These are phyloP conservation scores for Nettapus auritus DNA, from an alignment of 2,113 vertebrate genomes.

Conservation along the genomic window DNA sequence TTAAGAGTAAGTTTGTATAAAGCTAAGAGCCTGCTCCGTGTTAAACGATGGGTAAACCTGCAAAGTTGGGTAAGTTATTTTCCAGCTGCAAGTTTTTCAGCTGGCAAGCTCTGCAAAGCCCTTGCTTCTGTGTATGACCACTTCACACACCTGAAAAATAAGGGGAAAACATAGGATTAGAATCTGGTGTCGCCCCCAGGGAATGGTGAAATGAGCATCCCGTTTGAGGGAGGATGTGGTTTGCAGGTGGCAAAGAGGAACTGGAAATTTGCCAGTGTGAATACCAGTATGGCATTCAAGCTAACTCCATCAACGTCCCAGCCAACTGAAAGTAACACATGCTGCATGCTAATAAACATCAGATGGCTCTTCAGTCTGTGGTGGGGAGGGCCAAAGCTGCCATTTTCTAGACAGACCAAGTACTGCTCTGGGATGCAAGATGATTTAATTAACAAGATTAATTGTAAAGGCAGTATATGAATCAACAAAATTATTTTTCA, in stretches of 20 bases:
- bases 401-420: background rate
- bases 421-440: background rate
- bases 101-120: background rate
- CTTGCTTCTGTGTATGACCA: background rate
- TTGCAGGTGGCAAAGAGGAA: slow-evolving; percentile 32
- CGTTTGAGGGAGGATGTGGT: background rate
- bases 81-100: background rate
- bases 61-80: background rate
- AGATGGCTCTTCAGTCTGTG: slow-evolving; percentile 18
- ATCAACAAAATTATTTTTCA: background rate
- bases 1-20: background rate
- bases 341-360: slow-evolving; percentile 56
- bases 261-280: slow-evolving; percentile 13
- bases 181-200: background rate
- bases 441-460: background rate
- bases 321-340: background rate
- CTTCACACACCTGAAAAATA: background rate
- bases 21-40: background rate
- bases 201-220: slow-evolving; percentile 29
- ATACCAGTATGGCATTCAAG: background rate
- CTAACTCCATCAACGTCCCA: background rate
- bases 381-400: background rate
- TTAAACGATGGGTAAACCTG: background rate
- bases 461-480: background rate
- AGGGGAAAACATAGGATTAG: background rate